Percentiles rank a stretch among this genome's conserved stretches.
phyloP scores from a whole-genome alignment of 2,113 vertebrate species.

The Pluvianellus socialis region DNA sequence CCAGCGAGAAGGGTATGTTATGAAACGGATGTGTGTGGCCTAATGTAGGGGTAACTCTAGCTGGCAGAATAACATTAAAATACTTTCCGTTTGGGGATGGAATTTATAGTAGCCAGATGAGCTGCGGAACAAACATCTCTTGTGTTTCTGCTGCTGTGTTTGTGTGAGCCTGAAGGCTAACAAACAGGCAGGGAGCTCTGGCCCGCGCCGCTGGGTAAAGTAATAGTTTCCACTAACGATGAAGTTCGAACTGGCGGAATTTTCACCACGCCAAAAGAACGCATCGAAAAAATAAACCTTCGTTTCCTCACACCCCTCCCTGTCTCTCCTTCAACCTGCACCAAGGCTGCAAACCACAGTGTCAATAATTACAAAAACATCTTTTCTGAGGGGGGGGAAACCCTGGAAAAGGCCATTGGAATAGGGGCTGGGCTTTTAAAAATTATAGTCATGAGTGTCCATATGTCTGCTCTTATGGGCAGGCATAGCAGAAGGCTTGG shows the following conservation, averaged over 20 bases:
- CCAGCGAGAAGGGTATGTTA: not conserved
- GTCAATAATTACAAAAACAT: not conserved
- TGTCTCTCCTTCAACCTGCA: slow-evolving; percentile 23
- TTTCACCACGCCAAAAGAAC: not conserved
- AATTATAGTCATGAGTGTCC: not conserved
- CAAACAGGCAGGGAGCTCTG: slow-evolving; percentile 58
- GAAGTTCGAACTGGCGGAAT: not conserved
- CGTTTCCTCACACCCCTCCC: slow-evolving; percentile 13
- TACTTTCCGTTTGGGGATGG: slow-evolving; percentile 63
- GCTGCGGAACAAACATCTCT: slow-evolving; percentile 50
- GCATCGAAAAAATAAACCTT: slow-evolving; percentile 36
- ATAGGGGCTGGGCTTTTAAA: not conserved
- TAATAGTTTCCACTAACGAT: slow-evolving; percentile 51
- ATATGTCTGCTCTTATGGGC: not conserved
- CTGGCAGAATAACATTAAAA: slow-evolving; percentile 43
- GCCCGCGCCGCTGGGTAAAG: not conserved
- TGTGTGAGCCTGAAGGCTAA: slow-evolving; percentile 62
- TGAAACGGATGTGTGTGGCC: slow-evolving; percentile 45
- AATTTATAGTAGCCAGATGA: slow-evolving; percentile 64
- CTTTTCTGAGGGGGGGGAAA: not conserved
- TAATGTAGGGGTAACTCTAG: slow-evolving; percentile 43
- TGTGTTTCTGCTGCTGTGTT: slow-evolving; percentile 49
- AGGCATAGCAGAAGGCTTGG: not conserved
- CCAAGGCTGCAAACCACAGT: not conserved
- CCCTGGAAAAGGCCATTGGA: not conserved